Conservation (phyloP, 2,113 vertebrate species). For the Gallinago paraguaiae region DNA sequence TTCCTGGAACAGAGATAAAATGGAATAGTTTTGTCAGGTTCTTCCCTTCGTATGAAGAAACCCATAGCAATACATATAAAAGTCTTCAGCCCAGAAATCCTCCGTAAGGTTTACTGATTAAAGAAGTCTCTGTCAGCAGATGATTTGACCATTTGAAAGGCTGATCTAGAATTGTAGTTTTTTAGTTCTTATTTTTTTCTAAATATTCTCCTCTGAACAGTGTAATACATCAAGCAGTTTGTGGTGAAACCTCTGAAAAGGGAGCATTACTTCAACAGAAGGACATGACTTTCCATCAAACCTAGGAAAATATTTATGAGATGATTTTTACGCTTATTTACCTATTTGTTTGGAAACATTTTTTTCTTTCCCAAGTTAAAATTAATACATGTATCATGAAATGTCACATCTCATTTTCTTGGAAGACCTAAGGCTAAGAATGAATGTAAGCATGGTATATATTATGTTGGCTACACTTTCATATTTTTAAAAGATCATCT, state of each 20-base stretch:
- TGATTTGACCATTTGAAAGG: not conserved
- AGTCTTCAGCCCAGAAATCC: not conserved
- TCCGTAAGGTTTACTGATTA: not conserved
- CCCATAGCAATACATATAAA: not conserved
- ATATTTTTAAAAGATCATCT: constrained; percentile 30
- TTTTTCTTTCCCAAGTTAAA: constrained; percentile 45
- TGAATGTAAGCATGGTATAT: not conserved
- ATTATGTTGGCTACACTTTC: constrained; percentile 32
- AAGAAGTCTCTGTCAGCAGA: not conserved
- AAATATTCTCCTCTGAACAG: constrained; percentile 16
- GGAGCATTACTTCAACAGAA: not conserved
- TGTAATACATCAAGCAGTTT: not conserved
- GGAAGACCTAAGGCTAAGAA: constrained; percentile 20
- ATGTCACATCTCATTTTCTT: constrained; percentile 43
- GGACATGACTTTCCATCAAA: not conserved
- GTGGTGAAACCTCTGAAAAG: not conserved
- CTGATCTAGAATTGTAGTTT: not conserved
- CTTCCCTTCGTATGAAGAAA: constrained; percentile 37
- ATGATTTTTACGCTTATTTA: constrained; percentile 25
- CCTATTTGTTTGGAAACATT: not conserved
- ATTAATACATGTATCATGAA: constrained; percentile 34
- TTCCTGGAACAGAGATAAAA: constrained; percentile 73
- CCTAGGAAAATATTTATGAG: not conserved
- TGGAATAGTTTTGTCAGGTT: constrained; percentile 63
- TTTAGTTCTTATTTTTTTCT: not conserved